A percentile compares a stretch with the other conserved stretches of the same genome.
These are phyloP conservation scores for Microcebus lehilahytsara DNA, from an alignment of 2,113 vertebrate species.

Conservation along the genomic window DNA sequence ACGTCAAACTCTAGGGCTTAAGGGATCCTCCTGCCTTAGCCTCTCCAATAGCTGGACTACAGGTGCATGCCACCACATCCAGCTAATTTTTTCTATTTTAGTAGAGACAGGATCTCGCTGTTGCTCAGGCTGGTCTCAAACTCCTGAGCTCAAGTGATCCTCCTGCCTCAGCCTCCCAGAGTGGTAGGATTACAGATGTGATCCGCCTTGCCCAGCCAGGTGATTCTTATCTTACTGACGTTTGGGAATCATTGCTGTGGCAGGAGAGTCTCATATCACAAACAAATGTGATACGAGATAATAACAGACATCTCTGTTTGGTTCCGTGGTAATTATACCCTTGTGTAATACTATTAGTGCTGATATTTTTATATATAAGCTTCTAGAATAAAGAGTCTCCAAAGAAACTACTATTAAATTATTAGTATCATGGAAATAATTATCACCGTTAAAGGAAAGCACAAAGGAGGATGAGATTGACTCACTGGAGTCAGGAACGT, in stretches of 20 bases:
- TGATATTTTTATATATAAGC: not conserved
- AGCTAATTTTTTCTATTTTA: too few species aligned
- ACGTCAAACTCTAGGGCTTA: too few species aligned
- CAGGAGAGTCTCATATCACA: not conserved
- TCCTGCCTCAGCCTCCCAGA: too few species aligned
- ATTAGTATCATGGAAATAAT: conserved; percentile 34
- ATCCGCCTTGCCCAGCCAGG: too few species aligned
- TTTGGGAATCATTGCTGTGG: not conserved
- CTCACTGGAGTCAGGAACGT: not conserved
- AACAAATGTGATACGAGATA: not conserved
- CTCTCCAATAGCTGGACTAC: too few species aligned
- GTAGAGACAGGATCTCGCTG: too few species aligned
- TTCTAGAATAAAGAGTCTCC: not conserved
- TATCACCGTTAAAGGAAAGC: not conserved
- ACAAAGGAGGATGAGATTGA: not conserved
- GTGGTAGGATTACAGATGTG: too few species aligned
- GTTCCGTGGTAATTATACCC: not conserved
- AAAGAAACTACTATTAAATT: conserved; percentile 29
- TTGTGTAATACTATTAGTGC: not conserved
- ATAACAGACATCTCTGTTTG: not conserved
- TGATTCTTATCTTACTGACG: not conserved
- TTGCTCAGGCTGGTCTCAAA: too few species aligned
- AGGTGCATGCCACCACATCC: too few species aligned
- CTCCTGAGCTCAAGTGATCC: too few species aligned
- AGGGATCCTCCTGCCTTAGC: too few species aligned